Percentiles rank a stretch among this genome's conserved stretches.
These are phyloP conservation scores for Tachina lurida DNA, from an alignment of 2,888 invertebrate genomes.

Conservation along the genomic window DNA sequence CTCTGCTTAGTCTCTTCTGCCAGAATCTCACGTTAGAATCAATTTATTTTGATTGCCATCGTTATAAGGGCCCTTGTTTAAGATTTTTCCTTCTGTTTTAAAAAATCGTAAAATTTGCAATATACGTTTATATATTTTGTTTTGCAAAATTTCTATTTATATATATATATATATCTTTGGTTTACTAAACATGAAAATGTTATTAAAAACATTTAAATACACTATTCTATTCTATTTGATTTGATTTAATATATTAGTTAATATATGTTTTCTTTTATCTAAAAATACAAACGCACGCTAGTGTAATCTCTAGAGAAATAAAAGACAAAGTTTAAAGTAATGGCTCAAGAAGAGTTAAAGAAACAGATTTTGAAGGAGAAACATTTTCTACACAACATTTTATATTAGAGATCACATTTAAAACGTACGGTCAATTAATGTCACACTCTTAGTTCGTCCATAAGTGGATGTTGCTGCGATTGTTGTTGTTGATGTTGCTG, in stretches of 20 bases:
- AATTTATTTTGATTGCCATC: too few relatives aligned
- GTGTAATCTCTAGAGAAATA: slow-evolving; percentile 68
- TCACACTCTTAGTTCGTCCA: slow-evolving; percentile 94
- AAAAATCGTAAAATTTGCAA: slow-evolving; percentile 39
- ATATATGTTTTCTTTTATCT: slow-evolving; percentile 18
- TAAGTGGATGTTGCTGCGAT: slow-evolving; percentile 84
- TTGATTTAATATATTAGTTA: neutral
- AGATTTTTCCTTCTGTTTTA: neutral
- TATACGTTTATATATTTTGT: neutral
- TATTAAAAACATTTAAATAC: slow-evolving; percentile 14
- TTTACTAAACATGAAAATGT: slow-evolving; percentile 32
- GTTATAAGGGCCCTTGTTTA: neutral
- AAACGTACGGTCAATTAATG: slow-evolving; percentile 84
- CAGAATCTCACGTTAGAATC: too few relatives aligned
- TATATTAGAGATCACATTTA: slow-evolving; percentile 82
- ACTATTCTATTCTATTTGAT: neutral
- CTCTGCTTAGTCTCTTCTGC: too few relatives aligned
- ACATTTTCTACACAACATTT: slow-evolving; percentile 36
- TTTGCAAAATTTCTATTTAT: neutral
- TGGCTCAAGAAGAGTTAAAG: neutral
- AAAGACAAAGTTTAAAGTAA: neutral
- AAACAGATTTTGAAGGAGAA: neutral
- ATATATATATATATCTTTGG: neutral
- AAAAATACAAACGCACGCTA: slow-evolving; percentile 68
- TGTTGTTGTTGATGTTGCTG: slow-evolving; percentile 77